Evolutionary conservation across 2,113 vertebrate species (phyloP).

Genomic region (Smithornis capensis): DNA sequence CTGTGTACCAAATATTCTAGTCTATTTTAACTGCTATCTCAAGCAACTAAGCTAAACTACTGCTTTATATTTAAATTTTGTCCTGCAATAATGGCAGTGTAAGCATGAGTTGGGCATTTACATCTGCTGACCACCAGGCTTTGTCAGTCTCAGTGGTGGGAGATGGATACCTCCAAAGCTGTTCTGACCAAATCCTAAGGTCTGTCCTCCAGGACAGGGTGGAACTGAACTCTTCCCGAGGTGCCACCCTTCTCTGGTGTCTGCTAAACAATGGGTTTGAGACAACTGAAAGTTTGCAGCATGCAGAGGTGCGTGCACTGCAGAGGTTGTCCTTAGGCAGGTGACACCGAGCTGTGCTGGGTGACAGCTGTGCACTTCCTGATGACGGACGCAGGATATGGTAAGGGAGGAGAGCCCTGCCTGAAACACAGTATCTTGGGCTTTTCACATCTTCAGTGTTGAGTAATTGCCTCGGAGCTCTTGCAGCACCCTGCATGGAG

Average conservation of each 20-base stretch:
- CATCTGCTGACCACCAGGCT: not conserved
- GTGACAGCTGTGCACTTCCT: not conserved
- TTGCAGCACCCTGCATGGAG: not conserved
- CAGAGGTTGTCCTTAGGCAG: not conserved
- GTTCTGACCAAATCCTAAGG: not conserved
- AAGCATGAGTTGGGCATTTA: not conserved
- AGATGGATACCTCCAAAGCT: not conserved
- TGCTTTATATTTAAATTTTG: not conserved
- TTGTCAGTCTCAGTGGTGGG: not conserved
- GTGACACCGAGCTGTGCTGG: not conserved
- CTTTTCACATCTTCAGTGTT: not conserved
- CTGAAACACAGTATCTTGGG: not conserved
- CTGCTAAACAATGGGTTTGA: not conserved
- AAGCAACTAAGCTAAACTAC: not conserved
- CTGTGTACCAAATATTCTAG: not conserved
- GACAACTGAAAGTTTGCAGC: not conserved
- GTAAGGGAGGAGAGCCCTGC: not conserved
- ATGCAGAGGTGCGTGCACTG: not conserved
- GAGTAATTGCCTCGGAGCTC: not conserved
- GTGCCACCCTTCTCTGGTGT: not conserved
- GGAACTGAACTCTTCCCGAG: not conserved
- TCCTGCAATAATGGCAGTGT: not conserved
- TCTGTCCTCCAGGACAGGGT: not conserved
- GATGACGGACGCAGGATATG: not conserved
- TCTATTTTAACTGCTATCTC: not conserved